Evolutionary conservation across 2,888 invertebrate genomes (phyloP).

Genomic region (Deilephila elpenor): DNA sequence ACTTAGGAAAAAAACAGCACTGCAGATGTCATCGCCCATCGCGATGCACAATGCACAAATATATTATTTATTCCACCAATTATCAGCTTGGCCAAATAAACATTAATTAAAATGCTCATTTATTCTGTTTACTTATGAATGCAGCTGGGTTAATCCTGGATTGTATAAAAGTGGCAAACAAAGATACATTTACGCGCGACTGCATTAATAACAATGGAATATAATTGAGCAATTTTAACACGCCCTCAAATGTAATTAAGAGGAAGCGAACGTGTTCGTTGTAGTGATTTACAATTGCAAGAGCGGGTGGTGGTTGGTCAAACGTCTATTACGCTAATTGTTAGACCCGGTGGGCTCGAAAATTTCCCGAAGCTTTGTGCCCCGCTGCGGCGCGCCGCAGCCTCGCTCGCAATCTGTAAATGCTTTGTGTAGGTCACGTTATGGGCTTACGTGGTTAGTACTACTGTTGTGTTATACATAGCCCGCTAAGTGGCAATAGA

Average conservation of each 20-base stretch:
- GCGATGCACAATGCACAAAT: background rate
- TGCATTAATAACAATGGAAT: background rate
- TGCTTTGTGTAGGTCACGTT: constrained; percentile 65
- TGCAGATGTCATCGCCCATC: background rate
- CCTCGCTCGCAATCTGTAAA: constrained; percentile 65
- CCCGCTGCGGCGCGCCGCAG: constrained; percentile 58
- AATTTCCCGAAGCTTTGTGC: constrained; percentile 62
- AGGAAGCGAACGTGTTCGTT: constrained; percentile 32
- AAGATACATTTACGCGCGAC: background rate
- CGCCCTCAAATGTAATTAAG: constrained; percentile 12
- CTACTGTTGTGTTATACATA: constrained; percentile 41
- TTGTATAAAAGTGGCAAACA: constrained; percentile 7
- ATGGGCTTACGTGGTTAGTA: constrained; percentile 53
- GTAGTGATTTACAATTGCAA: constrained; percentile 46
- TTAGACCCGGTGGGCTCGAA: constrained; percentile 48
- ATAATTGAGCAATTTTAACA: constrained; percentile 8
- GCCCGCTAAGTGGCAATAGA: constrained; percentile 45
- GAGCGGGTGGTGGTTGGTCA: constrained; percentile 44
- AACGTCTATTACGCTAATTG: constrained; percentile 68
- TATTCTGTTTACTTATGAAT: background rate
- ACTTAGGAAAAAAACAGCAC: background rate
- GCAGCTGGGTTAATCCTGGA: background rate
- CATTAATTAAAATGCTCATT: constrained; percentile 1
- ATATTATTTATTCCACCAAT: background rate
- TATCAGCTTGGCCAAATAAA: background rate